Percentiles rank a stretch among this genome's conserved stretches.
These are phyloP conservation scores for Pristionchus entomophagus DNA, from an alignment of 2,888 invertebrate genomes.

Conservation along the genomic window DNA sequence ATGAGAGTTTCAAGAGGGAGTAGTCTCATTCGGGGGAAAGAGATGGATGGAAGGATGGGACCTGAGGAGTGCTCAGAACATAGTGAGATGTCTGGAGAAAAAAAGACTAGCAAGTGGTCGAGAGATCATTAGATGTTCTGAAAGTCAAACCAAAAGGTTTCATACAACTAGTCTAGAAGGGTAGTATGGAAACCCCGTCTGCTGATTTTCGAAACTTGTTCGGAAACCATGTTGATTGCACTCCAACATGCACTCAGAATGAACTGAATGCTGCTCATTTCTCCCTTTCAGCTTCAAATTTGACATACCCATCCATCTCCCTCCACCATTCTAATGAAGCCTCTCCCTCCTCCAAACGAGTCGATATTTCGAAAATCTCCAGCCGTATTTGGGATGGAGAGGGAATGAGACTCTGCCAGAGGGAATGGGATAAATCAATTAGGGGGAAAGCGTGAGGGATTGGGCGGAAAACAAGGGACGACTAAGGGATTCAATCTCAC, in stretches of 20 bases:
- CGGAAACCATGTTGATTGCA: background rate
- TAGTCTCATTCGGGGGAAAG: background rate
- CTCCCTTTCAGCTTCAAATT: background rate
- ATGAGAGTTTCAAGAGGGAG: background rate
- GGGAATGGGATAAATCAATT: constrained; percentile 23
- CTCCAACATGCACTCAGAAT: background rate
- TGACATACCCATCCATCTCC: constrained; percentile 1
- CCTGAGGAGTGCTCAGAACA: background rate
- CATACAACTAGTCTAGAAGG: too few species aligned
- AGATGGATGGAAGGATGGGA: background rate
- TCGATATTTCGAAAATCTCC: background rate
- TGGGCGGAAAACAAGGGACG: background rate
- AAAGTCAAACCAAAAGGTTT: too few species aligned
- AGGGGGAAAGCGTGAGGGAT: background rate
- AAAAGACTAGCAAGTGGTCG: background rate
- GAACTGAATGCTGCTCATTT: background rate
- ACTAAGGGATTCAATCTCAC: background rate
- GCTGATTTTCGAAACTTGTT: background rate
- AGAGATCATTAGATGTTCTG: too few species aligned
- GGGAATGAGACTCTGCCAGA: background rate
- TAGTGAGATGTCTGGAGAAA: background rate
- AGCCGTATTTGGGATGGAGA: background rate
- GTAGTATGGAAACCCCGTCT: too few species aligned
- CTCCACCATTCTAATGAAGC: background rate
- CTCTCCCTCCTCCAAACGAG: background rate